Base-by-base conservation (phyloP, 2,113 vertebrate species). In the Cyprinus carpio region DNA sequence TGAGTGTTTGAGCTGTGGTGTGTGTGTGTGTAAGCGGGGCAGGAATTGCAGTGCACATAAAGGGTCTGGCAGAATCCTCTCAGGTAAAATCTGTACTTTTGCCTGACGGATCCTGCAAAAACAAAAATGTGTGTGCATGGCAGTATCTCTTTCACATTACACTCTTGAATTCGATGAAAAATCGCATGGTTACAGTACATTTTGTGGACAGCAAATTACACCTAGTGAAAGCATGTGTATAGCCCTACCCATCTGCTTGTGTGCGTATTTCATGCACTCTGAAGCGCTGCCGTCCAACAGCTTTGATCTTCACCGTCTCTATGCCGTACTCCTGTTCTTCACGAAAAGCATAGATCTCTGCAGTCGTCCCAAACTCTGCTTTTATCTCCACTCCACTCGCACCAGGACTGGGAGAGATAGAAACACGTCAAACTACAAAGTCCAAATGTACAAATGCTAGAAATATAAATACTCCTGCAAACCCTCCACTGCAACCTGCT, bases 221-320 rank as follows among this genome's bases (percentile, higher is more conserved):
- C n/a, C 18, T 2, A 12, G 8, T 27, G 11, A 69, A 65, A 43
- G 15, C 16, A 67, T 25, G 12, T 23, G 12, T 74, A 27, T 56
- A n/a, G 4, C 79, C 97, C 95, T 92, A 99, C 98, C 98, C 98
- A 62, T 99, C 98, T 43, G 97, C 96, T 89, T 99, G 98, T 18
- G 97, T 97, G 90, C 98, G 94, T 81, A 98, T 95, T 89, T 99
- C 98, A 29, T 98, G 97, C 86, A 99, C 97, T 90, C 96, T 97
- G 91, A 99, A 99, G 86, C 98, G 95, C 83, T 99, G 98, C 87
- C 98, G 95, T 80, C 98, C 98, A 71, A 99, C 88, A 12, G 98
- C 98, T 91, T 99, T 99, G 90, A 99, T 97, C 94, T 99, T 99
- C 75, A 99, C 98, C 0, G 97, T 96, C 92, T 99, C 98, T 31